Evolutionary conservation across 2,113 vertebrate genomes (phyloP), one percentile per base, ranked within the genome.

Genomic region (Campylomormyrus numenius): DNA sequence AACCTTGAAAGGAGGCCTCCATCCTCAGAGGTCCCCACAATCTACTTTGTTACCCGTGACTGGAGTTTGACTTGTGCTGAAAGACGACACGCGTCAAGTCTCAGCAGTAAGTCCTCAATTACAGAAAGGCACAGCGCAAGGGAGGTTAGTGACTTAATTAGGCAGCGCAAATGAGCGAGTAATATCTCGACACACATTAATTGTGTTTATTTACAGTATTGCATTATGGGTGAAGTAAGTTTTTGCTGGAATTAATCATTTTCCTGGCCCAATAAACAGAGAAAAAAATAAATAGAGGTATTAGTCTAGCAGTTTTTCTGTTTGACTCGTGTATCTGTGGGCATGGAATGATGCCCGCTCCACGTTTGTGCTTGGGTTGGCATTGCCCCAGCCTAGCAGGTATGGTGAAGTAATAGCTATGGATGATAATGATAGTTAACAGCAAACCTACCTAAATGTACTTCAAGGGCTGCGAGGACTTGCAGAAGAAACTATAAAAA

Each of bases 121-220:
- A 94, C 94, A 92, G 92, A 92, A 93, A 93, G 92, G 93, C 90
- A 53, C 89, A 90, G 92, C 91, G 85, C 90, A 46, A 84, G 83
- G 92, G 92, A 91, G 93, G 93, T 90, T 92, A 90, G 91, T 91
- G 90, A 91, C 91, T 92, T 94, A 95, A 94, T 95, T 94, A 95
- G 89, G 90, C 94, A 86, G 92, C 90, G 91, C 93, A 94, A 94
- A 95, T 93, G 92, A 94, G 88, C 89, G 90, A 92, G 85, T 90
- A 88, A 91, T 93, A 94, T 94, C 92, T 88, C 92, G 89, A 31
- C 88, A 91, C 92, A 93, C 92, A 93, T 94, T 93, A 90, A 93
- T 93, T 93, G 92, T 91, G 92, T 92, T 92, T 85, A 85, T 91
- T 70, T 84, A 77, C 80, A 90, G 89, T 45, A 49, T 88, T 88